These are phyloP conservation scores for Zaprionus taronus DNA, from an alignment of 1,140 invertebrate genomes.

Conservation along the genomic window DNA sequence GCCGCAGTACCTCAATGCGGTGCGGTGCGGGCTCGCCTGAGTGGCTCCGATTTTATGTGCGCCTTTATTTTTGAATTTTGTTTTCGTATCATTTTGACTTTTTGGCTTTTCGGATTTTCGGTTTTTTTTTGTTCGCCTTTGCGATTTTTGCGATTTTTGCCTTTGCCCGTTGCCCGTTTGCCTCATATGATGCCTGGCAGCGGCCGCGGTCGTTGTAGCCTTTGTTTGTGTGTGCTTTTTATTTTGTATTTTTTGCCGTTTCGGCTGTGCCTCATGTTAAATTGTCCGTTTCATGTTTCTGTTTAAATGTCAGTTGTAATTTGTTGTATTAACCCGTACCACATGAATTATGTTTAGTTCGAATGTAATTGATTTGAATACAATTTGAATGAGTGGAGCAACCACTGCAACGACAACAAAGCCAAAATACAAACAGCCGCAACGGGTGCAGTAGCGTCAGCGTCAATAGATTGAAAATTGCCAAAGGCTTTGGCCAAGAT, in stretches of 20 bases:
- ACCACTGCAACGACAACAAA: constrained; percentile 56
- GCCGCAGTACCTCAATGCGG: constrained; percentile 3
- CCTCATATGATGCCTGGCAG: constrained; percentile 67
- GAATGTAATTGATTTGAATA: constrained; percentile 83
- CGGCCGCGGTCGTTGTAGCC: constrained; percentile 37
- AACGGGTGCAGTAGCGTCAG: constrained; percentile 70
- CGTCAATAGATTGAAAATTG: constrained; percentile 71
- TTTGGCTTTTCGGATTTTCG: constrained; percentile 40
- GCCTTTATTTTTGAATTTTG: constrained; percentile 67
- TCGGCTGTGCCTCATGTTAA: constrained; percentile 70
- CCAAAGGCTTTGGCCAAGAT: constrained; percentile 70
- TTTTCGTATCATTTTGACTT: constrained; percentile 58
- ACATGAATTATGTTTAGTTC: constrained; percentile 83
- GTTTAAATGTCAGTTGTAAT: constrained; percentile 82
- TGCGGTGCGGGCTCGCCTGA: constrained; percentile 52
- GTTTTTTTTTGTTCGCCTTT: constrained; percentile 18
- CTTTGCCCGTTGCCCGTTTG: constrained; percentile 35
- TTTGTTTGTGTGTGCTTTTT: constrained; percentile 49
- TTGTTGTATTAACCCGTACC: constrained; percentile 82
- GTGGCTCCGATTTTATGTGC: constrained; percentile 68
- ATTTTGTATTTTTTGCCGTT: constrained; percentile 37
- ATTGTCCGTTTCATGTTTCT: constrained; percentile 82
- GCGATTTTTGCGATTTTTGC: constrained; percentile 17
- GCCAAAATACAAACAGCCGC: constrained; percentile 55
- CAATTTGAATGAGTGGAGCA: constrained; percentile 76